Evolutionary conservation across 1,140 invertebrate species (phyloP).

Genomic region (Megathymus violae): DNA sequence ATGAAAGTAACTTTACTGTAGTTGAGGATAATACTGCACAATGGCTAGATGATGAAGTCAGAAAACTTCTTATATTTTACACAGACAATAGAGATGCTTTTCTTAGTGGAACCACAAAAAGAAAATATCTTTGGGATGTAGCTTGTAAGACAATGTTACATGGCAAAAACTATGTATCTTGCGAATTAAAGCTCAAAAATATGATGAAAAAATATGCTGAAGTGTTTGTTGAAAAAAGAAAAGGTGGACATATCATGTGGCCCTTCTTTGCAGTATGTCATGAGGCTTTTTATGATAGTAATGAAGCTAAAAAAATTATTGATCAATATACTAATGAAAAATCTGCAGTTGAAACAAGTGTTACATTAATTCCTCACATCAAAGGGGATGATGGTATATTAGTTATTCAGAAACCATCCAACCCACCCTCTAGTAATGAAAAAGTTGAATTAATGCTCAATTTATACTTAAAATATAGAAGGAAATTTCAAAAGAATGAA

Average conservation of each 20-base stretch:
- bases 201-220: conserved; percentile 60
- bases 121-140: conserved; percentile 68
- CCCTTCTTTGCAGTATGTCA: conserved; percentile 60
- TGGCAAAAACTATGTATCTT: conserved; percentile 54
- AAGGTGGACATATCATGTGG: conserved; percentile 48
- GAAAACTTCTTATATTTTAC: conserved; percentile 66
- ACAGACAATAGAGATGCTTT: conserved; percentile 73
- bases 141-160: conserved; percentile 69
- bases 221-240: conserved; percentile 47
- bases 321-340: conserved; percentile 36
- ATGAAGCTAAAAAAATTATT: conserved; percentile 39
- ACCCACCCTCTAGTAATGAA: conserved; percentile 38
- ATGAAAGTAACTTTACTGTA: conserved; percentile 44
- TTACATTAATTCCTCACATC: conserved; percentile 29
- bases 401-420: conserved; percentile 37
- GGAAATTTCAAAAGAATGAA: conserved; percentile 52
- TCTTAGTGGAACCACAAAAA: conserved; percentile 54
- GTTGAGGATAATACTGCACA: conserved; percentile 45
- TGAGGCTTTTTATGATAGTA: conserved; percentile 65
- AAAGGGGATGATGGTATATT: conserved; percentile 49
- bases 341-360: conserved; percentile 31
- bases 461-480: conserved; percentile 68
- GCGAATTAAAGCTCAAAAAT: conserved; percentile 61
- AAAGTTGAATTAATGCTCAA: conserved; percentile 67
- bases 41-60: conserved; percentile 67